Evolutionary conservation across 1,140 invertebrate genomes (phyloP), one percentile per base, ranked within the genome.

Genomic region (Mamestra configurata): DNA sequence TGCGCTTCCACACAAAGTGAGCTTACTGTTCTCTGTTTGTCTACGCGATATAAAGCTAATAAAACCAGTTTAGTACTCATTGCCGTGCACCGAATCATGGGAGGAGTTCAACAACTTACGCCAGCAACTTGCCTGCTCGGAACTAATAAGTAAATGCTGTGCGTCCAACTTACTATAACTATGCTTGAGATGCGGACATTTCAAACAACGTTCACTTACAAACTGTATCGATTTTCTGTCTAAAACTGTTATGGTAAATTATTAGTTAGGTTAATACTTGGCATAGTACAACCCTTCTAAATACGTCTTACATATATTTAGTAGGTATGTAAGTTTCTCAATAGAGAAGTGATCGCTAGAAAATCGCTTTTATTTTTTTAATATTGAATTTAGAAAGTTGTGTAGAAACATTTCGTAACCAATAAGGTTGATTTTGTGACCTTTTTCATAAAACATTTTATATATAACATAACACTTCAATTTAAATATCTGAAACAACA

Each of bases 61-160:
- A 59, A 64, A 77, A 77, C 73, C 57, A 64, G 59, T 66, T 77
- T 64, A 77, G 40, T 77, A 51, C 75, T 77, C 57, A 77, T 77
- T 66, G 75, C 75, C 40, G 75, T 77, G 40, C 59, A 64, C 71
- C 31, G 71, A 76, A 76, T 76, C 73, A 57, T 64, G 73, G 8
- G 22, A 10, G 18, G 72, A 64, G 73, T 57, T 73, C 37, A 77
- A 51, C 27, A 78, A 78, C 57, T 77, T 77, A 31, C 27, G 75
- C n/a, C 15, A 6, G 24, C 13, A 77, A 64, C 43, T 49, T 77
- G 8, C 22, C 40, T 37, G 66, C 43, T 66, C 13, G 31, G 40
- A 77, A 77, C 75, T 77, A 66, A 77, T 77, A 66, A 77, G 75
- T 64, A 77, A 77, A 77, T 66, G 43, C 75, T 51, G 37, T 75